Base-by-base conservation (phyloP, 2,797 vertebrate species). In the Sarcoramphus papa region DNA sequence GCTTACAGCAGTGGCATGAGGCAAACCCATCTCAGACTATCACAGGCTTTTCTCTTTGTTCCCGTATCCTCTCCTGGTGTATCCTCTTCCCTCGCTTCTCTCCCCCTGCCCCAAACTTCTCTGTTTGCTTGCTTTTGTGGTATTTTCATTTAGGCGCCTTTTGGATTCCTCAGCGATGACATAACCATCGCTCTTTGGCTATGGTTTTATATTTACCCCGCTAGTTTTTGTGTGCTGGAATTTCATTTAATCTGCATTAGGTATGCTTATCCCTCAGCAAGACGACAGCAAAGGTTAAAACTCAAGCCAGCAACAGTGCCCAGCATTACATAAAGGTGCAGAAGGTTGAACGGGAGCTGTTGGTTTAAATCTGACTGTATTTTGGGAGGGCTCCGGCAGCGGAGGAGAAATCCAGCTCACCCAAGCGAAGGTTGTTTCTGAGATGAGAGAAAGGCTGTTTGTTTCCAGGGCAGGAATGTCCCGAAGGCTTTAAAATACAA, bases 161-260 rank as follows among this genome's bases (percentile, higher is more conserved):
- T 82, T 41, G 76, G 85, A 96, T 97, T 97, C 93, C 95, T 96
- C 85, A 43, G 74, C 62, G 1, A 37, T 97, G 96, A 95, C 95
- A 96, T 97, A 89, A 92, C 45, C 47, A 43, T 87, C 2, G 45
- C 76, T 91, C 78, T 12, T 41, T 63, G 92, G 89, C 93, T 35
- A 4, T 51, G 95, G 89, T 67, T 95, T 90, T 87, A 60, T 93
- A 78, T 96, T 94, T 88, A 87, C 90, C 95, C 96, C 0, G 10
- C 83, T 67, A 22, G n/a, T 88, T 54, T 68, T 47, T 65, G 56
- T 60, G 78, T 21, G 87, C 93, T 96, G 95, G 95, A 96, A 95
- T 97, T 95, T 96, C 96, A 96, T 96, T 96, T 97, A 89, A 95
- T 94, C 95, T 96, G 93, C 92, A 90, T 96, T 97, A 96, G 92